A percentile compares a stretch with the other conserved stretches of the same genome.
phyloP scores from a whole-genome alignment of 2,113 vertebrate genomes.

The Thunnus thynnus region DNA sequence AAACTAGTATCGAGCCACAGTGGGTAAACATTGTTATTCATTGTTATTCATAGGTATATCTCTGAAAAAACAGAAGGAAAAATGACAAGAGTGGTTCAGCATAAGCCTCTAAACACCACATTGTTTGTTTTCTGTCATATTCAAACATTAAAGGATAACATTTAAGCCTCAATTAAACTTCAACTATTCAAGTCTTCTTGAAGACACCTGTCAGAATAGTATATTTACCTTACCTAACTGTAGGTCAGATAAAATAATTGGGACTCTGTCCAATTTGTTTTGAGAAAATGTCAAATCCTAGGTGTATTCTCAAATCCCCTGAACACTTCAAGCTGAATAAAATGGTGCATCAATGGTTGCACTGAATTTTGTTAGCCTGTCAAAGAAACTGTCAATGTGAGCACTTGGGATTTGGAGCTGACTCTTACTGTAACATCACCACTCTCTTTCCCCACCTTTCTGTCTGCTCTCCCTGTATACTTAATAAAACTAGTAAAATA shows the following conservation, averaged over 20 bases:
- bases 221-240: slow-evolving; percentile 26
- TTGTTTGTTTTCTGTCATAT: slow-evolving; percentile 35
- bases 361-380: slow-evolving; percentile 46
- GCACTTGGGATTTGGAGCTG: slow-evolving; percentile 40
- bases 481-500: slow-evolving; percentile 43
- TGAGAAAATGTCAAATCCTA: slow-evolving; percentile 48
- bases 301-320: slow-evolving; percentile 38
- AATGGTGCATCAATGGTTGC: slow-evolving; percentile 30
- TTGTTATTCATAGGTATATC: slow-evolving; percentile 62
- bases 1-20: not conserved
- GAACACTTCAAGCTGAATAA: slow-evolving; percentile 59
- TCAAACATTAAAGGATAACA: slow-evolving; percentile 34
- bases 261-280: slow-evolving; percentile 47
- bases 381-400: slow-evolving; percentile 64
- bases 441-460: not conserved
- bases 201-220: slow-evolving; percentile 34
- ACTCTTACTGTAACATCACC: slow-evolving; percentile 22
- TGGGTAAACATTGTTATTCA: slow-evolving; percentile 44
- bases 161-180: slow-evolving; percentile 42
- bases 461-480: not conserved
- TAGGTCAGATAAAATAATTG: slow-evolving; percentile 62
- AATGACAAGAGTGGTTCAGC: slow-evolving; percentile 19
- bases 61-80: slow-evolving; percentile 36
- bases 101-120: slow-evolving; percentile 31
- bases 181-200: not conserved